Evolutionary conservation across 2,888 invertebrate genomes (phyloP), one percentile per base, ranked within the genome.

Genomic region (Leucoma salicis): DNA sequence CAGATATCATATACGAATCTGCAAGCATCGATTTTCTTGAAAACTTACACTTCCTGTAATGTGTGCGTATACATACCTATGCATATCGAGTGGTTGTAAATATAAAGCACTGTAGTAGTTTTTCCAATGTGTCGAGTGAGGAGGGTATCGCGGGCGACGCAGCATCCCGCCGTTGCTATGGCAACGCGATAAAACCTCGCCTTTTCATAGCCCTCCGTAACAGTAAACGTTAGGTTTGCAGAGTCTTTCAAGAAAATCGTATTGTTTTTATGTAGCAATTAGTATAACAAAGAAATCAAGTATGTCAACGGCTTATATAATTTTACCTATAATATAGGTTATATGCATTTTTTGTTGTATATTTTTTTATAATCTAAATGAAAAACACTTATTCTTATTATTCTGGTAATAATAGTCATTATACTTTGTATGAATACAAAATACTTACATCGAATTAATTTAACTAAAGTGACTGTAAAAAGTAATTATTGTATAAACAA

Each of bases 171-270:
- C 75, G 85, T 89, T 64, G 74, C 76, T 75, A 88, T 88, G 81
- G 86, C 77, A 82, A 89, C 89, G 83, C 84, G 89, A 90, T 89
- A 89, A 89, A 89, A 83, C 88, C 86, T 87, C 82, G 78, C 82
- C 87, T 87, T 86, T 84, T 86, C 87, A 86, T 81, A 84, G 85
- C 82, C 82, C 76, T 77, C 74, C 49, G 61, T 57, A 42, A 64
- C 58, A 82, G 83, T 82, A 78, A 68, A 82, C 63, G 74, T 57
- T 58, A 65, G 57, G 64, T 67, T 63, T 57, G 71, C 73, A 82
- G 40, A 52, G 56, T 49, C 43, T 49, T 39, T 44, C 37, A 46
- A 45, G 38, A 38, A 58, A 45, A 58, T 62, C 52, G 46, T 49
- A 40, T 52, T 40, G 41, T 45, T 51, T 58, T 61, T 57, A 45